Evolutionary conservation across 2,888 invertebrate genomes (phyloP), one percentile per base, ranked within the genome.

Genomic region (Folsomia candida): DNA sequence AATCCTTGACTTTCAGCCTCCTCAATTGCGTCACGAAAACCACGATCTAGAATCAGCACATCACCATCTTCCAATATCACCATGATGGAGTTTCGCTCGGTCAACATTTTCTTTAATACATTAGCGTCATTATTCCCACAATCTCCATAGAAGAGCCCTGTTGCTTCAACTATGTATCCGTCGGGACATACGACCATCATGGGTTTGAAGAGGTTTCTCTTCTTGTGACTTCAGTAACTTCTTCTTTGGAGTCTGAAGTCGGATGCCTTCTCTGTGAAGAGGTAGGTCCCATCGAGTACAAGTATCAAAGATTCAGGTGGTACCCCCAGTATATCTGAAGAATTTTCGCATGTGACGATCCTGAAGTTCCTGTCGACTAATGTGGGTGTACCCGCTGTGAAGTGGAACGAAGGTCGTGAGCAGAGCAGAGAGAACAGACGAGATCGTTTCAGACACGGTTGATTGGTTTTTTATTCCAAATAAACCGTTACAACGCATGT

Each of bases 231-330:
- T 22, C 58, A 58, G 54, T 37, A 71, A 1, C 63, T 65, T 14
- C 20, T 9, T 6, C 47, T n/a, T 22, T 72, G 72, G 1, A 67
- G 11, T 0, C 37, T 9, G 24, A 63, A 58, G 1, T 70, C 47
- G 3, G 29, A 22, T 0, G 68, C 14, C 22, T 70, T 70, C 22
- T 68, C 65, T 2, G 60, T 51, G 20, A 68, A 70, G 0, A 73
- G 20, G 51, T 73, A 73, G 1, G 68, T 68, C 3, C 70, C 68
- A 59, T 73, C 73, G 6, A 68, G 18, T 0, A 65, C 26, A 1
- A 28, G 11, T 6, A 65, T 29, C 1, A 25, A 22, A 26, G 1
- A 2, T 1, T 62, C 67, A 11, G 20, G 20, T 1, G 20, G 0
- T 1, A n/a, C 14, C 20, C 47, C 1, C 1, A 70, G 51, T 18